Evolutionary conservation across 2,888 invertebrate genomes (phyloP).

Genomic region (Notocelia uddmanniana): DNA sequence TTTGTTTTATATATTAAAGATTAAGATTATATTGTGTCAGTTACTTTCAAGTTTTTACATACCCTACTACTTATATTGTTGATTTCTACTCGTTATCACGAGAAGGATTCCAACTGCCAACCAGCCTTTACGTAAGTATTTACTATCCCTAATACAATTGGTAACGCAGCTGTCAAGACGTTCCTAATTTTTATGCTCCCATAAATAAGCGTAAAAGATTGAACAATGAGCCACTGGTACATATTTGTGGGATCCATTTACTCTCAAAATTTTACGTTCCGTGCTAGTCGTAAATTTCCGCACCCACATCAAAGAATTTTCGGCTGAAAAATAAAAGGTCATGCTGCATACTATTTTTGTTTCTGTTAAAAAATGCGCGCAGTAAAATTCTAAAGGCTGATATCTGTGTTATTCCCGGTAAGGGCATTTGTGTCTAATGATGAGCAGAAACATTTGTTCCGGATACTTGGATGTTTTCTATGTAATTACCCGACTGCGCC

Average conservation of each 20-base stretch:
- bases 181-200: constrained; percentile 30
- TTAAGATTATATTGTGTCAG: too few relatives aligned
- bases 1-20: too few relatives aligned
- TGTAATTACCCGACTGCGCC: too few relatives aligned
- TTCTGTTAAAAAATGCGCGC: constrained; percentile 15
- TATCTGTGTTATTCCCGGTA: background rate
- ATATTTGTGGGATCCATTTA: constrained; percentile 38
- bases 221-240: constrained; percentile 27
- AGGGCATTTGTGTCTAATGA: too few relatives aligned
- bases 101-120: background rate
- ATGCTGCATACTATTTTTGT: constrained; percentile 13
- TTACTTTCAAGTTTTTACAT: background rate
- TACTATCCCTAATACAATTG: constrained; percentile 1
- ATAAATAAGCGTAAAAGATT: constrained; percentile 36
- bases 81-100: background rate
- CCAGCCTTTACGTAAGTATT: background rate
- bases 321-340: constrained; percentile 12
- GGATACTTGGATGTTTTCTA: too few relatives aligned
- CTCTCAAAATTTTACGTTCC: constrained; percentile 37
- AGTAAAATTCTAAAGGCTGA: background rate
- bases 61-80: background rate
- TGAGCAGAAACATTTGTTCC: too few relatives aligned
- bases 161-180: constrained; percentile 1
- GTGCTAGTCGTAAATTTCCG: constrained; percentile 35
- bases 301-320: constrained; percentile 20